Evolutionary conservation across 2,797 vertebrate species (phyloP), one percentile per base, ranked within the genome.

Genomic region (Leucoraja ocellata): DNA sequence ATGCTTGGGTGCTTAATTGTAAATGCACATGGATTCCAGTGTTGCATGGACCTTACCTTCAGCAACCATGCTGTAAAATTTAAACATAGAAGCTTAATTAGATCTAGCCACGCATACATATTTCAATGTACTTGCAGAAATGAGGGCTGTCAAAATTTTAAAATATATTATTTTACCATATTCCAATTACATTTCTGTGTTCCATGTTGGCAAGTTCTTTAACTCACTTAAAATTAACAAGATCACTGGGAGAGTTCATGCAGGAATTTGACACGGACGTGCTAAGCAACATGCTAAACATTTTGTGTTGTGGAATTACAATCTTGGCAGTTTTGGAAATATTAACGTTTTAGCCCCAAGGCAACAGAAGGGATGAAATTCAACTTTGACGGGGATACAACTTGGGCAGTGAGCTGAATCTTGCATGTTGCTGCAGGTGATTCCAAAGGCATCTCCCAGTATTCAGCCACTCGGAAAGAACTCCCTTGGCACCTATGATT

Each of bases 211-310:
- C n/a, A 68, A 36, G 21, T 63, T 88, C 84, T 28, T 65, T 18
- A 63, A 68, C 14, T 63, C 84, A 68, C 32, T 63, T 68, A 88
- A 88, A 88, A 88, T 88, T 18, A 88, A 88, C 84, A 88, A 36
- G 84, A 36, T 88, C 63, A 65, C 84, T 68, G 61, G 68, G 68
- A 68, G 8, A 88, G 7, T 32, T 68, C 63, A 32, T 63, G 63
- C 28, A 88, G 61, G 84, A 88, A 88, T 32, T 58, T 88, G 84
- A 21, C 83, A 88, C 14, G 36, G 32, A 65, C 2, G 10, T 88
- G 84, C 84, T 18, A 65, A 88, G 28, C 61, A n/a, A 63, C 21
- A 7, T 65, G 61, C 32, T 65, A 88, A 88, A 88, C 63, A 88
- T 65, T 65, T 1, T 11, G 1, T 65, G 58, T 63, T 2, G 58